A percentile compares a stretch with the other conserved stretches of the same genome.
Evolutionary conservation across 2,113 vertebrate species (phyloP).

Genomic region (Hoplias malabaricus): DNA sequence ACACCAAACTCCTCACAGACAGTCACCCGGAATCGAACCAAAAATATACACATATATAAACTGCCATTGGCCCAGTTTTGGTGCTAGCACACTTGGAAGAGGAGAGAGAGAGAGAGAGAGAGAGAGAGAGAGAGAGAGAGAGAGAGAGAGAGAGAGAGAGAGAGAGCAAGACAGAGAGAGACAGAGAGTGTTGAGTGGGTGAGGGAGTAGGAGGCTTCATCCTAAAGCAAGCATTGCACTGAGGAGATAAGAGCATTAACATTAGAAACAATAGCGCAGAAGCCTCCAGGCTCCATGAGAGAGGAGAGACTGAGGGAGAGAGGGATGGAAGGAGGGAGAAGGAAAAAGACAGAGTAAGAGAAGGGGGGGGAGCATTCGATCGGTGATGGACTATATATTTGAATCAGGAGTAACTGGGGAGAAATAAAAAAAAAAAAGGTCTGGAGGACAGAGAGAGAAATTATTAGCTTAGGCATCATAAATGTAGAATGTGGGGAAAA

Average conservation of each 20-base stretch:
- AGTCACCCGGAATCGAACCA: no score
- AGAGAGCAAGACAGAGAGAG: neutral
- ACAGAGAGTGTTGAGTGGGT: slow-evolving; percentile 25
- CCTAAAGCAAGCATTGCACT: slow-evolving; percentile 60
- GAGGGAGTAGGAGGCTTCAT: slow-evolving; percentile 48
- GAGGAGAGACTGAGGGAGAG: neutral
- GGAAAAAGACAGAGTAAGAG: neutral
- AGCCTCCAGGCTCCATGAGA: slow-evolving; percentile 4
- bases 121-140: neutral
- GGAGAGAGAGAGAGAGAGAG: neutral
- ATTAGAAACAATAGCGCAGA: slow-evolving; percentile 49
- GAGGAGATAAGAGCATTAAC: slow-evolving; percentile 75
- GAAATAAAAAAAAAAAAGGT: slow-evolving; percentile 2
- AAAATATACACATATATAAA: slow-evolving; percentile 3
- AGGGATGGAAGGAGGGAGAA: neutral
- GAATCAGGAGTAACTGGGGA: neutral
- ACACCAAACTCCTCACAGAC: no score
- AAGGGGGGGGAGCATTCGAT: neutral
- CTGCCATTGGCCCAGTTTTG: slow-evolving; percentile 18
- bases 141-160: neutral
- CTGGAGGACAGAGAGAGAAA: neutral
- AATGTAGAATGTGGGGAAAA: neutral
- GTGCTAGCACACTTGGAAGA: slow-evolving; percentile 17
- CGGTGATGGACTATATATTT: neutral
- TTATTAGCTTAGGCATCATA: neutral